Base-by-base conservation (phyloP, 2,797 vertebrate genomes). In the Cirrhinus molitorella region DNA sequence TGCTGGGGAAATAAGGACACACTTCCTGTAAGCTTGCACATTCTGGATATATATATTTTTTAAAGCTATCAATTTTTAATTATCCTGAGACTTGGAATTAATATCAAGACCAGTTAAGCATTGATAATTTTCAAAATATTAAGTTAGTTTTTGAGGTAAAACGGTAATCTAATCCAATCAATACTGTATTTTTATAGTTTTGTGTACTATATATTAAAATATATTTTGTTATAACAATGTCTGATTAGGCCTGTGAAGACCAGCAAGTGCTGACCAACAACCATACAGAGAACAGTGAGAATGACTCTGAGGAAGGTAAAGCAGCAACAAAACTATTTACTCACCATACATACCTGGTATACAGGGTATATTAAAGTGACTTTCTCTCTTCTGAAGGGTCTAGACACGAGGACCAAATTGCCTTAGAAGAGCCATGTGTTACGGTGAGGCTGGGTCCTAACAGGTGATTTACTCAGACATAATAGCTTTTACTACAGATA, bases 251-350 rank as follows among this genome's bases (percentile, higher is more conserved):
- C 25, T 86, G 83, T 71, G 85, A 81, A 68, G 89, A 83, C 19
- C 68, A 65, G 7, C 75, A 70, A 14, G 55, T n/a, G 5, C 4
- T 63, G 2, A 70, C 45, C 70, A 55, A 75, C 51, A 67, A 75
- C 55, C 57, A 21, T 17, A 80, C 37, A 43, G 23, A 28, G 7
- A 85, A 53, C 88, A 92, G 90, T 31, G 93, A 93, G 0, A 90
- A 92, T 80, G 94, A 94, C 4, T 86, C 85, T 23, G 92, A 93
- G 0, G 93, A 94, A 87, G 95, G 95, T 95, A 91, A 34, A 4
- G 11, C 23, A 14, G 45, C 4, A 53, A 80, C 14, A n/a, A 80
- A 70, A 31, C 6, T 2, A 31, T 57, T 17, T 53, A 40, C 28
- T 34, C 9, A 4, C 5, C 19, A 23, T 8, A 8, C 21, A 25